These are phyloP conservation scores for Lepidurus packardi DNA, from an alignment of 1,140 invertebrate genomes.

Conservation along the genomic window DNA sequence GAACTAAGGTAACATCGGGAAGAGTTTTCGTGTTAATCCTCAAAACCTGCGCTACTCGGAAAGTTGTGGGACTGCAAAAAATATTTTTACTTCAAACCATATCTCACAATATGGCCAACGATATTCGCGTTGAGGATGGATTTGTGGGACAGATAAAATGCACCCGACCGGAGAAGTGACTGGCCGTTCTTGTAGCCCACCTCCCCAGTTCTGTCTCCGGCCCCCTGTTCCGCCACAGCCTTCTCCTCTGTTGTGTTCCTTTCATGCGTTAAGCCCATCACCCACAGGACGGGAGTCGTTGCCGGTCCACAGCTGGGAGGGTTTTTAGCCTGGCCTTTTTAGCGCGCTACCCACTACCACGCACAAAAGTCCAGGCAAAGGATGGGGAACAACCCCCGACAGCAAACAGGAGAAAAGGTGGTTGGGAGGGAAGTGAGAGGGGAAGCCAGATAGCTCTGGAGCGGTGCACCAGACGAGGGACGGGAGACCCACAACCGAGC, in stretches of 20 bases:
- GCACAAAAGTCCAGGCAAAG: neutral
- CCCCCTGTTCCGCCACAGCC: neutral
- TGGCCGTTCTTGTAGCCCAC: neutral
- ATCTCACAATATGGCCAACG: neutral
- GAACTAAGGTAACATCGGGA: no score
- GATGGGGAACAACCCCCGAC: neutral
- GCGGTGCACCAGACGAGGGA: neutral
- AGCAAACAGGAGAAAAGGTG: conserved; percentile 1
- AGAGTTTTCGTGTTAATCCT: no score
- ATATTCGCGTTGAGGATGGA: neutral
- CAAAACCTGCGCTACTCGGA: no score
- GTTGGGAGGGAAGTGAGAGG: neutral
- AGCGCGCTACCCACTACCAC: neutral
- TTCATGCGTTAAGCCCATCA: conserved; percentile 18
- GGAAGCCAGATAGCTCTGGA: conserved; percentile 1
- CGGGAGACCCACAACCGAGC: conserved; percentile 8
- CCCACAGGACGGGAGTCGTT: neutral
- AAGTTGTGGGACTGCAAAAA: no score
- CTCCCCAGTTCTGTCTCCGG: neutral
- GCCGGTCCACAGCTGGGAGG: conserved; percentile 11
- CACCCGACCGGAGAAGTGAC: neutral
- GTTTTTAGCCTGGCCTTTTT: neutral
- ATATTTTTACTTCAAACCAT: no score
- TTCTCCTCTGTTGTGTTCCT: neutral
- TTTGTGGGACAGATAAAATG: neutral